Base-by-base conservation (phyloP, 2,888 invertebrate species). In the Andrena chrysosceles region DNA sequence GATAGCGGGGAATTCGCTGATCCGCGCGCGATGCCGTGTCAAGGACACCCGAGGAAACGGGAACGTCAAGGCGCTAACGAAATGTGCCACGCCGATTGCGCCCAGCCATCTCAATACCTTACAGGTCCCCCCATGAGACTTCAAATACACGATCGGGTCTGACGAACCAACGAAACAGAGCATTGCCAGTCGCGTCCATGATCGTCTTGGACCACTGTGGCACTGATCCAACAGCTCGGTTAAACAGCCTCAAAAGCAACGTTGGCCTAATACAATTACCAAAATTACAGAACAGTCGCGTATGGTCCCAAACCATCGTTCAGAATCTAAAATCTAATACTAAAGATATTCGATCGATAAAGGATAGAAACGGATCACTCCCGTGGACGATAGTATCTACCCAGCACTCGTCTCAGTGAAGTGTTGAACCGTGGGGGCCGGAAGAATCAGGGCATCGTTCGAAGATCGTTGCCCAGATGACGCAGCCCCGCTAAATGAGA, bases 91-190 rank as follows among this genome's bases (percentile, higher is more conserved):
- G 59, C 60, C 23, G 67, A 75, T 49, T 35, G 35, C 60, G 31
- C 54, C 20, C 60, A 70, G 42, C 42, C 42, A 42, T 42, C 42
- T 4, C 42, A 5, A 42, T 16, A 42, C 42, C 16, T 42, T 42
- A 42, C 42, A 5, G 42, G 42, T 13, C 16, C 42, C 56, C 48
- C 48, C 26, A 56, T 26, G 26, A 70, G 42, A 77, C 52, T 49
- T 42, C 42, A 13, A 8, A 33, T 59, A 26, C 23, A 35, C n/a
- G 64, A 49, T 52, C 63, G 70, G 29, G 49, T 33, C 35, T 66
- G 23, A 31, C 71, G 23, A 52, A 35, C 13, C 56, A 63, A 56
- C 85, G 85, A 87, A 87, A 87, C 85, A 75, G 73, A 74, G 59
- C 64, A 75, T 49, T 64, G 59, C 31, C 48, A 1, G 7, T 54